Conservation (phyloP, 2,797 vertebrate species). For the Loris lydekkerianus region DNA sequence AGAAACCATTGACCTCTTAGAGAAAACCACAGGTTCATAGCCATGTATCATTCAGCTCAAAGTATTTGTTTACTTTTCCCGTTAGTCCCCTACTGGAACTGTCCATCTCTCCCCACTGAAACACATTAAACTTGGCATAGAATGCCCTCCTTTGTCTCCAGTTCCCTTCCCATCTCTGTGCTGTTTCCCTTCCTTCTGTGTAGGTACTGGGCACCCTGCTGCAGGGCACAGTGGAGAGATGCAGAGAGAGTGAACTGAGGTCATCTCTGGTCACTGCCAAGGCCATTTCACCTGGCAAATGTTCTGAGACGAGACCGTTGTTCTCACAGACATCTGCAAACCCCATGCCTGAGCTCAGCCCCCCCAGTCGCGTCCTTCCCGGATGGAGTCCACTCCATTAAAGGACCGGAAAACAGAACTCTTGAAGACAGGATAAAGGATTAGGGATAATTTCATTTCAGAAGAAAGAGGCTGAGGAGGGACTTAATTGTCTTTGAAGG, state of each 20-base stretch:
- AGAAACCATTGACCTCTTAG: not conserved
- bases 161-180: not conserved
- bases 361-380: not conserved
- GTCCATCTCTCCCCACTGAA: not conserved
- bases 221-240: not conserved
- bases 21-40: not conserved
- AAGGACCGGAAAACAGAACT: conserved; percentile 70
- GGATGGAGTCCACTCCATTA: conserved; percentile 53
- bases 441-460: conserved; percentile 76
- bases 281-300: not conserved
- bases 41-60: not conserved
- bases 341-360: not conserved
- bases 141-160: not conserved
- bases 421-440: conserved; percentile 66
- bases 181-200: not conserved
- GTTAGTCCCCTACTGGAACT: not conserved
- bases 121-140: not conserved
- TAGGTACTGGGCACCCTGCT: not conserved
- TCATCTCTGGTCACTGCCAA: not conserved
- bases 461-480: conserved; percentile 67
- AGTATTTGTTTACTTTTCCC: not conserved
- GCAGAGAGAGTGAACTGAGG: not conserved
- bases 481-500: conserved; percentile 80
- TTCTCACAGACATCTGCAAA: not conserved
- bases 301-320: not conserved